Percentiles rank a stretch among this genome's conserved stretches.
Evolutionary conservation across 1,140 invertebrate genomes (phyloP).

Genomic region (Drosophila oshimai): DNA sequence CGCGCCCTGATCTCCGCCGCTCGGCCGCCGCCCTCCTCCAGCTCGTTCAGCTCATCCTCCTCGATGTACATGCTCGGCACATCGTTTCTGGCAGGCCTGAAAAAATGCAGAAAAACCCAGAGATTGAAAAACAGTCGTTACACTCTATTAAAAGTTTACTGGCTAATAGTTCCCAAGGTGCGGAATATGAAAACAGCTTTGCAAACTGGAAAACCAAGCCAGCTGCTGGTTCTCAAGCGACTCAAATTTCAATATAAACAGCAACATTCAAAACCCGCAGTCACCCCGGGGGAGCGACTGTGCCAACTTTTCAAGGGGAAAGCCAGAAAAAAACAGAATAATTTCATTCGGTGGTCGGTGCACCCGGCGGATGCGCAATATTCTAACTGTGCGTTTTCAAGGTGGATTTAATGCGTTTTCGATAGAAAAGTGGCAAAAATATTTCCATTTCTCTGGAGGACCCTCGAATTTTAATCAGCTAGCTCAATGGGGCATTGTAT

Average conservation of each 20-base stretch:
- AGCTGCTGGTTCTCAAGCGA: slow-evolving; percentile 6
- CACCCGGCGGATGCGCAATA: slow-evolving; percentile 45
- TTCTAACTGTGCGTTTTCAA: not conserved
- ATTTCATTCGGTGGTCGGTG: not conserved
- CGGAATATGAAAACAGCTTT: slow-evolving; percentile 13
- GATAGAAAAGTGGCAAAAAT: slow-evolving; percentile 10
- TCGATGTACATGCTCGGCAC: slow-evolving; percentile 82
- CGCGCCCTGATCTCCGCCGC: slow-evolving; percentile 69
- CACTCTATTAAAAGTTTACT: slow-evolving; percentile 67
- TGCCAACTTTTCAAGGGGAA: slow-evolving; percentile 14
- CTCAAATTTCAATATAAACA: slow-evolving; percentile 41
- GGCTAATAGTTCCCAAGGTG: slow-evolving; percentile 66
- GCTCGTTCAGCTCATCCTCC: slow-evolving; percentile 78
- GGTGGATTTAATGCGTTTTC: not conserved
- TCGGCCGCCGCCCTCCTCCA: slow-evolving; percentile 69
- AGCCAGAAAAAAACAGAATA: not conserved
- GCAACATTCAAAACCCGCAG: slow-evolving; percentile 4
- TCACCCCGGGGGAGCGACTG: slow-evolving; percentile 12
- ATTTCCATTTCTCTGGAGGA: slow-evolving; percentile 12
- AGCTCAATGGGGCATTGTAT: slow-evolving; percentile 15
- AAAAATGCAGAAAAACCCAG: slow-evolving; percentile 2
- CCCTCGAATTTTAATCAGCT: slow-evolving; percentile 28
- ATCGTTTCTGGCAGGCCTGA: slow-evolving; percentile 78
- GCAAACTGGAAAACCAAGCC: slow-evolving; percentile 25
- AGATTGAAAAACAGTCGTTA: slow-evolving; percentile 14